Evolutionary conservation across 2,797 vertebrate species (phyloP).

Genomic region (Basileuterus tristriatus): DNA sequence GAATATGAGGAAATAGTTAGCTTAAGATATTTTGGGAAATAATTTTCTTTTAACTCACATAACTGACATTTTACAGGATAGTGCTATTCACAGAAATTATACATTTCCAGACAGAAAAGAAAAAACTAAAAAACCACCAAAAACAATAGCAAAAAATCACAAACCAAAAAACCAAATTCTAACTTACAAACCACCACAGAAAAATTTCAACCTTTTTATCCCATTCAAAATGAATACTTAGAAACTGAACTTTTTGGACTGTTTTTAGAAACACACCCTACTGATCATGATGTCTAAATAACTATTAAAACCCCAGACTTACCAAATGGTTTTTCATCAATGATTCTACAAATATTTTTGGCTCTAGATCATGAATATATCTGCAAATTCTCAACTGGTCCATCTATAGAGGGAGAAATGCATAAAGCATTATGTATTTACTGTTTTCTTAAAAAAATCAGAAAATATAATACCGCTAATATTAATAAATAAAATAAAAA

Average conservation of each 20-base stretch:
- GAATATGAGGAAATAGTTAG: neutral
- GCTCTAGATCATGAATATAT: neutral
- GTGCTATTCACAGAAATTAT: neutral
- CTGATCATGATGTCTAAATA: neutral
- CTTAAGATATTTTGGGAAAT: neutral
- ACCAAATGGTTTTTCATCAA: neutral
- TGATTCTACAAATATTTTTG: neutral
- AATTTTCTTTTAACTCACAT: neutral
- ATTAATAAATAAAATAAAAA: neutral
- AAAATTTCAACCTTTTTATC: neutral
- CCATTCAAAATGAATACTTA: neutral
- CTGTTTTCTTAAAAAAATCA: neutral
- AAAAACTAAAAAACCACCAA: rapidly evolving
- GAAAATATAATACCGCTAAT: neutral
- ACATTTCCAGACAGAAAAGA: neutral
- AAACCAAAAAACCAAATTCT: neutral
- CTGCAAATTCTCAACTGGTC: neutral
- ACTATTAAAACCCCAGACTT: neutral
- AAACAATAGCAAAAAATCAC: neutral
- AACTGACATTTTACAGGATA: neutral
- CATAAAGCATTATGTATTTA: rapidly evolving
- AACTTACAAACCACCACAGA: neutral
- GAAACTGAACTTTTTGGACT: neutral
- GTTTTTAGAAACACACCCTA: neutral
- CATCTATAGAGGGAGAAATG: neutral